Evolutionary conservation across 1,140 invertebrate species (phyloP).

Genomic region (Solen grandis): DNA sequence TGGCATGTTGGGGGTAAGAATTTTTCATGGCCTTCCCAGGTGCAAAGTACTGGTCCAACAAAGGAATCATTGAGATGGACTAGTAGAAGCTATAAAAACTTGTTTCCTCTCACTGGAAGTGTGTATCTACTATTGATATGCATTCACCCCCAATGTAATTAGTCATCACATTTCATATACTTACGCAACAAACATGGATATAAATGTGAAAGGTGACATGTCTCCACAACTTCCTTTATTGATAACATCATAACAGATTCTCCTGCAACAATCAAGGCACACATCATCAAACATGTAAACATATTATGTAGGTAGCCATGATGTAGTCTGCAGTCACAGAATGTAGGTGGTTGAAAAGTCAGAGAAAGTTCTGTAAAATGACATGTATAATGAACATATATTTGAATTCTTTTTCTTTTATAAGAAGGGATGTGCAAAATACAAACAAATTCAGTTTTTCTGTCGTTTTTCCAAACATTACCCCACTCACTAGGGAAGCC

Average conservation of each 20-base stretch:
- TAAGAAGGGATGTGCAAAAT: not conserved
- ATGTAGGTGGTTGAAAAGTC: not conserved
- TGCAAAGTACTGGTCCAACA: no score
- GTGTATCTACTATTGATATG: no score
- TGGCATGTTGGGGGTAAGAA: no score
- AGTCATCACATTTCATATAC: no score
- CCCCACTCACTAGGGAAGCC: no score
- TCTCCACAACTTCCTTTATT: slow-evolving; percentile 46
- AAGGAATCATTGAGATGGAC: no score
- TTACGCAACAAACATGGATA: slow-evolving; percentile 49
- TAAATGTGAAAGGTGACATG: slow-evolving; percentile 53
- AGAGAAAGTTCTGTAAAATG: not conserved
- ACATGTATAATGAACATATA: not conserved
- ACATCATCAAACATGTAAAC: not conserved
- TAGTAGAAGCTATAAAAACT: no score
- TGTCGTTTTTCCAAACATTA: not conserved
- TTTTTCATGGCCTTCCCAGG: no score
- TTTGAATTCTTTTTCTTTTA: not conserved
- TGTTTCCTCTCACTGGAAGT: no score
- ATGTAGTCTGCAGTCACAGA: not conserved
- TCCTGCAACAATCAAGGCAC: slow-evolving; percentile 23
- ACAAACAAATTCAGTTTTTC: not conserved
- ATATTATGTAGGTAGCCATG: not conserved
- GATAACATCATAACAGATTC: slow-evolving; percentile 37
- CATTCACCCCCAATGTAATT: no score